Evolutionary conservation across 2,888 invertebrate genomes (phyloP).

Genomic region (Polyploca ridens): DNA sequence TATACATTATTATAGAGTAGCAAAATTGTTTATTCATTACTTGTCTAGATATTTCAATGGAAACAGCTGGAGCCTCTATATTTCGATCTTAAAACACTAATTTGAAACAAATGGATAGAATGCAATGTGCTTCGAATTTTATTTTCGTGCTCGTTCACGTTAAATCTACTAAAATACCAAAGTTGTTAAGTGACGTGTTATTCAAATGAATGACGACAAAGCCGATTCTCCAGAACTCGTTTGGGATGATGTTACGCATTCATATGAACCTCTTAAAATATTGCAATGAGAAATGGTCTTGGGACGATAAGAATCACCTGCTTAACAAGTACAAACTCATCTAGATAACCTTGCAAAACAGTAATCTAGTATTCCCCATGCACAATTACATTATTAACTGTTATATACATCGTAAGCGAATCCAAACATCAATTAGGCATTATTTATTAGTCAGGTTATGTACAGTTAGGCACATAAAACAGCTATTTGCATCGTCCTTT

Average conservation of each 20-base stretch:
- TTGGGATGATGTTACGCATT: background rate
- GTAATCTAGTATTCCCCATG: slow-evolving; percentile 8
- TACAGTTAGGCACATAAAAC: slow-evolving; percentile 37
- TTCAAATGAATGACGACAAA: slow-evolving; percentile 7
- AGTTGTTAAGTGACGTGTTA: background rate
- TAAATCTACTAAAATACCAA: slow-evolving; percentile 2
- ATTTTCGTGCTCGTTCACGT: background rate
- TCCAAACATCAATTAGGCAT: slow-evolving; percentile 30
- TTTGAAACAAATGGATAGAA: too few relatives aligned
- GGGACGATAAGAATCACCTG: slow-evolving; percentile 5
- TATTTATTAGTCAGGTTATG: slow-evolving; percentile 38
- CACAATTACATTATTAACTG: slow-evolving; percentile 17
- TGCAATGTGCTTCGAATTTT: background rate
- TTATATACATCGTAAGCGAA: slow-evolving; percentile 25
- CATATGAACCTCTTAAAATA: slow-evolving; percentile 11
- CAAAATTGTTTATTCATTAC: too few relatives aligned
- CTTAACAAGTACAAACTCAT: slow-evolving; percentile 9
- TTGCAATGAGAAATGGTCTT: slow-evolving; percentile 10
- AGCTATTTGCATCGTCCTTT: slow-evolving; percentile 36
- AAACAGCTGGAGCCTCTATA: too few relatives aligned
- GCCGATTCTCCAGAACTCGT: background rate
- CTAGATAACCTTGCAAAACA: background rate
- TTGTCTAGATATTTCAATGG: too few relatives aligned
- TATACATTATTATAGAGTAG: too few relatives aligned
- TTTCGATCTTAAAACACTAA: too few relatives aligned